A percentile compares a stretch with the other conserved stretches of the same genome.
Conservation (phyloP, 2,797 vertebrate species). For the Urophycis tenuis region DNA sequence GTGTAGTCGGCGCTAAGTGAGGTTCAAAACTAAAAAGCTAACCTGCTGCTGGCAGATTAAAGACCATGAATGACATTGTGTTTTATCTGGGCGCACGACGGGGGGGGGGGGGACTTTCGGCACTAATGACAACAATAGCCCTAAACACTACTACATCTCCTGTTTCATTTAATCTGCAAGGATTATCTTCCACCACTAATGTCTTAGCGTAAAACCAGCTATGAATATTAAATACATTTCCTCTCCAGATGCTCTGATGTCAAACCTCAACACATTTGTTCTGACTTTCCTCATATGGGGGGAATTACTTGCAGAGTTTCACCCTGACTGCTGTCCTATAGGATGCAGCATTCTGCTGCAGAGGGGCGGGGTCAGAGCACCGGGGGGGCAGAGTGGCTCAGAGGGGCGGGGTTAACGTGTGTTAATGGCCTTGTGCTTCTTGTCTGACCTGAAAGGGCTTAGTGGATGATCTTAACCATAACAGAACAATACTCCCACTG, state of each 20-base stretch:
- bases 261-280: constrained; percentile 70
- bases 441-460: constrained; percentile 46
- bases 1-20: constrained; percentile 63
- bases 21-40: constrained; percentile 73
- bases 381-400: no score
- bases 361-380: constrained; percentile 12
- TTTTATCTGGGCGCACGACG: constrained; percentile 29
- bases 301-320: constrained; percentile 62
- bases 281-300: constrained; percentile 69
- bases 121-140: constrained; percentile 72
- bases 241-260: constrained; percentile 65
- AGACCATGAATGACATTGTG: constrained; percentile 57
- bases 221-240: constrained; percentile 72
- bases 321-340: constrained; percentile 52
- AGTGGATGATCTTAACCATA: constrained; percentile 47
- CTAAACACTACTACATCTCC: constrained; percentile 64
- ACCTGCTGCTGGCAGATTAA: constrained; percentile 72
- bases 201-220: constrained; percentile 56
- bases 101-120: constrained; percentile 54
- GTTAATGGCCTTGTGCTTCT: constrained; percentile 61
- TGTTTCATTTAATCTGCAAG: constrained; percentile 74
- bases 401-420: constrained; percentile 34
- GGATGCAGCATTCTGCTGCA: constrained; percentile 49
- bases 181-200: constrained; percentile 70
- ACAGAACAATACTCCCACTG: constrained; percentile 28